Base-by-base conservation (phyloP, 2,888 invertebrate species). In the Pegoplata infirma region DNA sequence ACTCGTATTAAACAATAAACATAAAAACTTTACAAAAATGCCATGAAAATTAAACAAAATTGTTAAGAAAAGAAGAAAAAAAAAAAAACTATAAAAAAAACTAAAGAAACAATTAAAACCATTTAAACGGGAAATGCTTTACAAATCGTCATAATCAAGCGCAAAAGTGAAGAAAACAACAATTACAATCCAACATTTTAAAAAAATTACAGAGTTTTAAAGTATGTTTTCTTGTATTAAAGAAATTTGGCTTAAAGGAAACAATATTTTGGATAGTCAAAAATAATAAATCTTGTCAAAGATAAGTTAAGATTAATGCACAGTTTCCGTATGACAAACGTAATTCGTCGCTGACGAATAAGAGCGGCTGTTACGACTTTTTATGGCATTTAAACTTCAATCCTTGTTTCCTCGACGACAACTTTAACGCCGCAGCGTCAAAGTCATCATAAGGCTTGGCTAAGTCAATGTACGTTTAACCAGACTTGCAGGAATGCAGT, bases 111-210 rank as follows among this genome's bases (percentile, higher is more conserved):
- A 63, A 63, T 63, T 63, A 36, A 49, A 63, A 47, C 25, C 49
- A 74, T 56, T 78, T 67, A 55, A 73, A 74, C 59, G 74, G 69
- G 53, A 74, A 78, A 75, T 63, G 55, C 44, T 79, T 71, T 63
- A 71, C 66, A 79, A 66, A 61, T 61, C 28, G 63, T 67, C 72
- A 67, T 73, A 63, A 64, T 72, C 46, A 64, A 68, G 51, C 44
- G n/a, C 23, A 61, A 10, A 21, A 63, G 46, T 55, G 25, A 55
- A 66, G 17, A 19, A 53, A 25, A 56, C 3, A 58, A 28, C 36
- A 63, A 14, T 56, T 17, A 5, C 67, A 21, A n/a, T 12, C 21
- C 23, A 12, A 58, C 58, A 58, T 44, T 21, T 44, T 25, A 23
- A n/a, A n/a, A n/a, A n/a, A n/a, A n/a, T n/a, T n/a, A 23, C 59